Evolutionary conservation across 2,113 vertebrate genomes (phyloP).

Genomic region (Lophura nycthemera): DNA sequence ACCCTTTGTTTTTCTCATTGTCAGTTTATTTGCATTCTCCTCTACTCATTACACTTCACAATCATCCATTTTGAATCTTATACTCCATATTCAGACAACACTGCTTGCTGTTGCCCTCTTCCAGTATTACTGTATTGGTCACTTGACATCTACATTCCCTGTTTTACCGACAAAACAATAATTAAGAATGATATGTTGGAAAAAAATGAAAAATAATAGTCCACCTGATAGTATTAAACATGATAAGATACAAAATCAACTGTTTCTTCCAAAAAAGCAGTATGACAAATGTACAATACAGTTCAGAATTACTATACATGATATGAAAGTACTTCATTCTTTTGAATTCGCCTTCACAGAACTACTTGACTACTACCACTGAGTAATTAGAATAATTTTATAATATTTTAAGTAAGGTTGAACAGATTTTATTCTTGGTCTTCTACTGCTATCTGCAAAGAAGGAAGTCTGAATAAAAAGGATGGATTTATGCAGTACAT

Average conservation of each 20-base stretch:
- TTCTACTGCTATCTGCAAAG: not conserved
- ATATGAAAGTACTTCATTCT: not conserved
- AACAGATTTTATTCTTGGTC: not conserved
- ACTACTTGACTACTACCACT: not conserved
- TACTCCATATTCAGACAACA: not conserved
- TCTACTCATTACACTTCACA: not conserved
- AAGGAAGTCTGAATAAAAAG: not conserved
- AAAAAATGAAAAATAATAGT: not conserved
- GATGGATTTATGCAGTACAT: not conserved
- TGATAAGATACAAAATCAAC: not conserved
- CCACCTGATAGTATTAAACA: not conserved
- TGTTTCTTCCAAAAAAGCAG: not conserved
- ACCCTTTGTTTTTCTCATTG: not conserved
- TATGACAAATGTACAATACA: not conserved
- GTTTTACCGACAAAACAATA: not conserved
- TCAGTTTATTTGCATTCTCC: not conserved
- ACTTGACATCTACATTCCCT: not conserved
- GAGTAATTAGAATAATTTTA: slow-evolving; percentile 7
- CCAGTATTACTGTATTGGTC: not conserved
- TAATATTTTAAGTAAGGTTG: not conserved
- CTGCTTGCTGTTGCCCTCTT: not conserved
- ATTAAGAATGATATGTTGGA: rapidly evolving
- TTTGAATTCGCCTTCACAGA: not conserved
- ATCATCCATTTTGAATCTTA: not conserved
- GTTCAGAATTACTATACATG: not conserved